Conservation (phyloP, 2,797 vertebrate genomes). For the Macropodus opercularis region DNA sequence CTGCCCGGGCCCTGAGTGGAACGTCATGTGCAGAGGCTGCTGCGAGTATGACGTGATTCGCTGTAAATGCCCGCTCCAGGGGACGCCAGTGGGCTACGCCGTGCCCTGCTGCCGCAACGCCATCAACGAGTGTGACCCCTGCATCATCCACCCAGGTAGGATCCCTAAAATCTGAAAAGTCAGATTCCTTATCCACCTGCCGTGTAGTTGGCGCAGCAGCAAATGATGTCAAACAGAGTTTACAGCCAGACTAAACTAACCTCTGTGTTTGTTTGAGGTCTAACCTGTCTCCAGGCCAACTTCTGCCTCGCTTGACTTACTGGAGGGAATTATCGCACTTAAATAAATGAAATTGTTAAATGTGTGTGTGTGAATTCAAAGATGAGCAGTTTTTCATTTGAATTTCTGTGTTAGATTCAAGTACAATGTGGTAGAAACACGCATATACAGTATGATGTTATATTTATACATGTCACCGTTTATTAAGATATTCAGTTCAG, state of each 20-base stretch:
- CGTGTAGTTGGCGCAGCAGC: constrained; percentile 7
- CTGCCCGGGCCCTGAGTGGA: constrained; percentile 96
- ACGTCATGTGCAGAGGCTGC: constrained; percentile 95
- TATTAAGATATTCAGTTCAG: neutral
- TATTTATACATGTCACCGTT: constrained; percentile 16
- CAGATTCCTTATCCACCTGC: constrained; percentile 9
- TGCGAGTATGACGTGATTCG: constrained; percentile 95
- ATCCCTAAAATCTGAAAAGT: no score
- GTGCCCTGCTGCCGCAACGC: constrained; percentile 97
- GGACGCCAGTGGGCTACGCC: constrained; percentile 91
- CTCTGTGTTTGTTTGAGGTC: constrained; percentile 14
- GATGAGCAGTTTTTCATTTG: neutral
- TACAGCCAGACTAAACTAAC: constrained; percentile 24
- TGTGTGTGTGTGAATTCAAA: neutral
- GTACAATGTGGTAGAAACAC: neutral
- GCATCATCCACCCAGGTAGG: constrained; percentile 95
- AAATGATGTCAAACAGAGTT: constrained; percentile 11
- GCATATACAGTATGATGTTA: neutral
- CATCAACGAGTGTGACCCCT: constrained; percentile 94
- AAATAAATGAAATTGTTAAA: constrained; percentile 25
- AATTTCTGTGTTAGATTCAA: constrained; percentile 1
- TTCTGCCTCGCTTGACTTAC: constrained; percentile 16
- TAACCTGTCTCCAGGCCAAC: constrained; percentile 28
- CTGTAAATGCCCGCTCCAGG: constrained; percentile 91
- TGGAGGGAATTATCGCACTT: constrained; percentile 21